Conservation (phyloP, 2,888 invertebrate genomes). For the Anagyrus pseudococci region DNA sequence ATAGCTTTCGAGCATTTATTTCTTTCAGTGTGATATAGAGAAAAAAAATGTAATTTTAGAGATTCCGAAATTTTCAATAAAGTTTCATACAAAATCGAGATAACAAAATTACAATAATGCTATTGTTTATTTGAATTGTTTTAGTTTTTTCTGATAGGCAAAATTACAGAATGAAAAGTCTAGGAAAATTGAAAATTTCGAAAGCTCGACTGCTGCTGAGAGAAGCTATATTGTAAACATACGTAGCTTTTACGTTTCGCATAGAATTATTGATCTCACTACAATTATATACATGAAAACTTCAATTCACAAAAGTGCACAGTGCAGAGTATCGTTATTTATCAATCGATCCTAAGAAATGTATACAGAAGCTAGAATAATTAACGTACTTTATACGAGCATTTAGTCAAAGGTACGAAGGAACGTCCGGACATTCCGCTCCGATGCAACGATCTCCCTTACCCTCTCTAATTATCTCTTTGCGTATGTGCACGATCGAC, state of each 20-base stretch:
- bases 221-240: constrained; percentile 3
- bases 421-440: constrained; percentile 26
- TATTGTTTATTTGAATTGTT: background rate
- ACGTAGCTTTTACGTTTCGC: constrained; percentile 18
- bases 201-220: background rate
- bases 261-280: constrained; percentile 21
- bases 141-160: background rate
- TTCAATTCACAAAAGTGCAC: constrained; percentile 62
- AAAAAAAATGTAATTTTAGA: background rate
- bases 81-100: background rate
- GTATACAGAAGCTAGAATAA: constrained; percentile 21
- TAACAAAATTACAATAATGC: background rate
- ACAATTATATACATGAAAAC: constrained; percentile 42
- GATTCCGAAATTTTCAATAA: background rate
- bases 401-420: constrained; percentile 26
- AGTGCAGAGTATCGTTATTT: constrained; percentile 53
- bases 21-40: background rate
- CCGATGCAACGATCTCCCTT: constrained; percentile 15
- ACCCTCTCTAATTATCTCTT: constrained; percentile 19
- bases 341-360: constrained; percentile 25
- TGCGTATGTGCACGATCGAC: constrained; percentile 6
- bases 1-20: background rate
- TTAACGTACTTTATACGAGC: constrained; percentile 7
- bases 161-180: background rate
- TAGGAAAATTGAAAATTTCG: background rate